phyloP scores from a whole-genome alignment of 2,888 invertebrate genomes.

The Heliconius sara region DNA sequence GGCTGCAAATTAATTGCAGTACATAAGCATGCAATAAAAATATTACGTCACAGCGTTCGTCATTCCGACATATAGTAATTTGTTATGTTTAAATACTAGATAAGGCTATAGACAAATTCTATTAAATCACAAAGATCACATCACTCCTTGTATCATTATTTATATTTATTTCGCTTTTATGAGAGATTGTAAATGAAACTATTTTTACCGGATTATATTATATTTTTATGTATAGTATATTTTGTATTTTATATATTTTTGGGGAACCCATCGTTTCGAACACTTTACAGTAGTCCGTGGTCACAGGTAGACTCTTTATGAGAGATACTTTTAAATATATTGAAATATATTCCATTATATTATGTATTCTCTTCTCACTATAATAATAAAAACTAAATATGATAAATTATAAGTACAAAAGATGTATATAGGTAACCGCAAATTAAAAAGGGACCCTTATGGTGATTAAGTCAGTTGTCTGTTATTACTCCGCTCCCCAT shows the following conservation, averaged over 20 bases:
- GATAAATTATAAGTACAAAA: not conserved
- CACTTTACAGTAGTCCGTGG: no score
- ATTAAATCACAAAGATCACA: not conserved
- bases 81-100: not conserved
- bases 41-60: not conserved
- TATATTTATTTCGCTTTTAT: not conserved
- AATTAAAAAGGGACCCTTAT: not conserved
- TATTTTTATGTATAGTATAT: no score
- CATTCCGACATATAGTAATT: not conserved
- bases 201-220: no score
- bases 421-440: no score
- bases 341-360: not conserved
- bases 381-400: not conserved
- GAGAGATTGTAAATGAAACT: no score
- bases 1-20: not conserved
- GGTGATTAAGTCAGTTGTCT: not conserved
- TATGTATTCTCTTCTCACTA: no score
- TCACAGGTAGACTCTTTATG: no score
- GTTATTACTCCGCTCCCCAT: not conserved
- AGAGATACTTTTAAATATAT: not conserved
- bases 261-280: no score
- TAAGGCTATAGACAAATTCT: not conserved
- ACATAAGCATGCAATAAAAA: no score
- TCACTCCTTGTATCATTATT: not conserved
- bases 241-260: no score